phyloP scores from a whole-genome alignment of 2,888 invertebrate genomes.

The Pasiphila rectangulata region DNA sequence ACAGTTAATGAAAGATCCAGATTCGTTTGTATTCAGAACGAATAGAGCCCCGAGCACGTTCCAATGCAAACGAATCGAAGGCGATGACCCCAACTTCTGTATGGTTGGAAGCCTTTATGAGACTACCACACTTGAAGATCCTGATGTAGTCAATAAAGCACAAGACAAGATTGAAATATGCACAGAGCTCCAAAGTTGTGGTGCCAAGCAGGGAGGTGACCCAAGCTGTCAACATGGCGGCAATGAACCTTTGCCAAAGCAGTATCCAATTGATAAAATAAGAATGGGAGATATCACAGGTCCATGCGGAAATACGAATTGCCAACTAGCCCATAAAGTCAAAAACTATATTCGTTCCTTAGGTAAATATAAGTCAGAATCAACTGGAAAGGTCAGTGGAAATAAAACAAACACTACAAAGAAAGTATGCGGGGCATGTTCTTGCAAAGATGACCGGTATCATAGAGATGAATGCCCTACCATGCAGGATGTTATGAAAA shows the following conservation, averaged over 20 bases:
- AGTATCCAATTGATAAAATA: slow-evolving; percentile 61
- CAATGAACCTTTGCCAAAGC: slow-evolving; percentile 40
- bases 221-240: slow-evolving; percentile 42
- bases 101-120: slow-evolving; percentile 71
- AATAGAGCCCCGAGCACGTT: slow-evolving; percentile 72
- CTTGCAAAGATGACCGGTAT: slow-evolving; percentile 66
- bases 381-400: slow-evolving; percentile 40
- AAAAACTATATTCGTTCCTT: slow-evolving; percentile 64
- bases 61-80: slow-evolving; percentile 62
- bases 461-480: slow-evolving; percentile 63
- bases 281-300: slow-evolving; percentile 74
- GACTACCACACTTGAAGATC: slow-evolving; percentile 69
- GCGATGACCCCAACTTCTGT: slow-evolving; percentile 67
- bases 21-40: slow-evolving; percentile 67
- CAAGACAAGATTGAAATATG: slow-evolving; percentile 64
- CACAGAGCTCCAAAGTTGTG: slow-evolving; percentile 66
- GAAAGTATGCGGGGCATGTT: slow-evolving; percentile 65
- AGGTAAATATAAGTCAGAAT: slow-evolving; percentile 57
- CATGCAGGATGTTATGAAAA: slow-evolving; percentile 22
- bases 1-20: slow-evolving; percentile 62
- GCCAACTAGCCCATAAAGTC: slow-evolving; percentile 68
- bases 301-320: slow-evolving; percentile 70
- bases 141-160: slow-evolving; percentile 48
- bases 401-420: slow-evolving; percentile 40
- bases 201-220: slow-evolving; percentile 36